These are phyloP conservation scores for Gambusia affinis DNA, from an alignment of 2,113 vertebrate species.

Conservation along the genomic window DNA sequence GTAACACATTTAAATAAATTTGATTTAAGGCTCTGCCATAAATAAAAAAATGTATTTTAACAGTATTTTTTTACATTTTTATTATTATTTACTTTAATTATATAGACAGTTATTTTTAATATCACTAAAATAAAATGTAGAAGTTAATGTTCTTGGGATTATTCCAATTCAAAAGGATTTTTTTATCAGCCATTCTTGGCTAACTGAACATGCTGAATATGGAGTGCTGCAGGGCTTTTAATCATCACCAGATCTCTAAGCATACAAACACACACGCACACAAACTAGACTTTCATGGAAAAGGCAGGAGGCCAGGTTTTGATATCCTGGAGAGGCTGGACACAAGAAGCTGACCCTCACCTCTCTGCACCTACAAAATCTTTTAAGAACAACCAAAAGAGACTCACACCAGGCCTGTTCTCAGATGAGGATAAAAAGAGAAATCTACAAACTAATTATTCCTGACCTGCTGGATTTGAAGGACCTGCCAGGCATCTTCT, in stretches of 20 bases:
- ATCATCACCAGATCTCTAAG: conserved; percentile 37
- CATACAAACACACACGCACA: neutral
- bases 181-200: neutral
- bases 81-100: too few species aligned
- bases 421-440: conserved; percentile 66
- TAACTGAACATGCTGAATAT: conserved; percentile 1
- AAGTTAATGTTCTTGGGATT: neutral
- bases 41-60: too few species aligned
- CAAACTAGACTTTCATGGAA: conserved; percentile 12
- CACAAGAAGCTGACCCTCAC: conserved; percentile 44
- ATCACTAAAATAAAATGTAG: too few species aligned
- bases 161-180: neutral
- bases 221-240: conserved; percentile 30
- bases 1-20: too few species aligned
- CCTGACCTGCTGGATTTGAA: conserved; percentile 73
- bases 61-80: too few species aligned
- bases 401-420: conserved; percentile 66
- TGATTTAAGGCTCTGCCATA: too few species aligned
- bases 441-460: conserved; percentile 80
- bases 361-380: conserved; percentile 58
- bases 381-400: conserved; percentile 55
- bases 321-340: conserved; percentile 27
- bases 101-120: too few species aligned
- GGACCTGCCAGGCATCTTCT: conserved; percentile 74
- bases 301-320: conserved; percentile 15